Conservation (phyloP, 2,797 vertebrate species). For the Calcarius lapponicus region DNA sequence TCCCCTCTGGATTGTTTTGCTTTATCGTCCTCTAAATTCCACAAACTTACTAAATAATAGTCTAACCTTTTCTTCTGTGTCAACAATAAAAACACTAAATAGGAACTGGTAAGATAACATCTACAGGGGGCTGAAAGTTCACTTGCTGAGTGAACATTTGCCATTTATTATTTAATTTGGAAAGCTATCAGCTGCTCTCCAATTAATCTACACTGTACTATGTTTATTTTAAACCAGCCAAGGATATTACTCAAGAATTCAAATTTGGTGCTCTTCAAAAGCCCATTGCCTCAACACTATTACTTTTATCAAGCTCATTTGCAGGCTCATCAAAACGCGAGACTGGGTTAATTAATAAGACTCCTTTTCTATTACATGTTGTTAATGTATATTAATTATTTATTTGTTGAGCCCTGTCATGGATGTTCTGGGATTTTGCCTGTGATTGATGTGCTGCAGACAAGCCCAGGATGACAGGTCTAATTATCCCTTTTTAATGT, state of each 20-base stretch:
- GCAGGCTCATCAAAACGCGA: background rate
- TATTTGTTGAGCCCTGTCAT: background rate
- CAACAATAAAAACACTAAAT: background rate
- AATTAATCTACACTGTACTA: background rate
- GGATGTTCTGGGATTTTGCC: background rate
- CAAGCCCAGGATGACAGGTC: background rate
- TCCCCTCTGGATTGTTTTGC: background rate
- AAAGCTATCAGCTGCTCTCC: background rate
- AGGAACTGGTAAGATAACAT: background rate
- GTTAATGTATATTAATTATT: background rate
- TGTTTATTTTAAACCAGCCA: conserved; percentile 20
- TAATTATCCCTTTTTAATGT: background rate
- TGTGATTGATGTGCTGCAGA: background rate
- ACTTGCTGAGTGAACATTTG: background rate
- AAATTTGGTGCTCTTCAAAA: background rate
- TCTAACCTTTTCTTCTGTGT: background rate
- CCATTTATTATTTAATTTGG: background rate
- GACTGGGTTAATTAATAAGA: background rate
- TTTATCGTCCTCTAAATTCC: background rate
- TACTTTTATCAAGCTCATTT: background rate
- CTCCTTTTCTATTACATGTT: background rate
- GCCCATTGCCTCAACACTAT: background rate
- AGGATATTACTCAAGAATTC: background rate
- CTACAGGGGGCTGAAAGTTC: background rate
- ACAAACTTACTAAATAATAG: background rate